Evolutionary conservation across 2,888 invertebrate species (phyloP), one percentile per base, ranked within the genome.

Genomic region (Tinea semifulvella): DNA sequence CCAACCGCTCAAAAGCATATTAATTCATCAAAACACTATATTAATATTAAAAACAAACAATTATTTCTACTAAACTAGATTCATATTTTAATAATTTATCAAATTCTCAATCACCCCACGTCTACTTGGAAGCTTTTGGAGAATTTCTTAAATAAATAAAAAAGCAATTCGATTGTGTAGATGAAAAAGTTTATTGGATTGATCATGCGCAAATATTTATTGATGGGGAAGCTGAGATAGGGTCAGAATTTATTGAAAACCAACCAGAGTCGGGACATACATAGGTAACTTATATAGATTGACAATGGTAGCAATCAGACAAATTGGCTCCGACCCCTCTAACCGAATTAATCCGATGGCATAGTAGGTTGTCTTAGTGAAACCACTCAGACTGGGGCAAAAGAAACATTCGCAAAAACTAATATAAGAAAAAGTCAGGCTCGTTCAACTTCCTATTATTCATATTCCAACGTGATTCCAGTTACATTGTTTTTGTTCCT

Each of bases 161-260:
- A 59, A 49, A 59, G 57, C 58, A 58, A 66, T 66, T 67, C 67
- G 64, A 67, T 61, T 62, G 39, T 20, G 28, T 58, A 50, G 61
- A 63, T 44, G 46, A 60, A 57, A 60, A 63, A 70, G 62, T 72
- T 75, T 73, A 77, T 74, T 72, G 73, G 64, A 68, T 74, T 74
- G 68, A 75, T 76, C 74, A 76, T 73, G 77, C 77, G 76, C 73
- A 77, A 79, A 80, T 77, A 79, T 80, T 76, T 80, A 80, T 79
- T 58, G 79, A 72, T 69, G 61, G 77, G 79, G 79, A 65, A 62
- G 69, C 58, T 63, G 62, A 63, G 70, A 73, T 73, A 75, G 76
- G 75, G 76, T 68, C 76, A 72, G 61, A 69, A 80, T 76, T 75
- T 81, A 79, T 79, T 68, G 73, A 67, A 73, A 75, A 69, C 66